A percentile compares a stretch with the other conserved stretches of the same genome.
Evolutionary conservation across 1,140 invertebrate genomes (phyloP).

Genomic region (Schlechtendalia chinensis): DNA sequence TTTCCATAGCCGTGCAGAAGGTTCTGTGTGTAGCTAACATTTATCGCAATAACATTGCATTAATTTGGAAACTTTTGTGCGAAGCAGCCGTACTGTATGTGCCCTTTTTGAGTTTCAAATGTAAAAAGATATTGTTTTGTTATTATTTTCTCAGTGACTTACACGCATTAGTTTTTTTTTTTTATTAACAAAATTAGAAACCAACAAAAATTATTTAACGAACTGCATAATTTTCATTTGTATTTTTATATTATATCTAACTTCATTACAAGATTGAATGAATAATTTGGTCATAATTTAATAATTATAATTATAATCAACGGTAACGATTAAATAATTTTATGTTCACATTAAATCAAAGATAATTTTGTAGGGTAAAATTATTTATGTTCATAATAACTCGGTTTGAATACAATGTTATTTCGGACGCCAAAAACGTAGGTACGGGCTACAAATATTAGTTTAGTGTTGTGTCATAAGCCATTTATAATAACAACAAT

Average conservation of each 20-base stretch:
- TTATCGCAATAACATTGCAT: slow-evolving; percentile 10
- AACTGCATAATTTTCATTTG: no score
- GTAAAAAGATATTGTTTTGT: not conserved
- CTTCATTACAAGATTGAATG: no score
- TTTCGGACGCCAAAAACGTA: no score
- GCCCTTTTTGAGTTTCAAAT: not conserved
- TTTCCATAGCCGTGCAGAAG: slow-evolving; percentile 10
- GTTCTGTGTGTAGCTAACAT: not conserved
- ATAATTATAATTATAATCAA: no score
- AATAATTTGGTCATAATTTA: no score
- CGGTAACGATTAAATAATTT: not conserved
- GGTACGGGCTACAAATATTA: no score
- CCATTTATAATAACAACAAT: no score
- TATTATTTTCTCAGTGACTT: not conserved
- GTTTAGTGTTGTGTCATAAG: no score
- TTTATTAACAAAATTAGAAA: no score
- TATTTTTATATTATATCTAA: no score
- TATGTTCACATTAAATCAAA: not conserved
- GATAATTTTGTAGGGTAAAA: not conserved
- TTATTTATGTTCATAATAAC: not conserved
- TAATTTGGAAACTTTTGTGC: slow-evolving; percentile 18
- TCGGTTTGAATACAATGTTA: not conserved
- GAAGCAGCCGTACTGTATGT: not conserved
- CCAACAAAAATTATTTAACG: no score
- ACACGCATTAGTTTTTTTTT: not conserved